Evolutionary conservation across 1,140 invertebrate species (phyloP), one percentile per base, ranked within the genome.

Genomic region (Nymphalis io): DNA sequence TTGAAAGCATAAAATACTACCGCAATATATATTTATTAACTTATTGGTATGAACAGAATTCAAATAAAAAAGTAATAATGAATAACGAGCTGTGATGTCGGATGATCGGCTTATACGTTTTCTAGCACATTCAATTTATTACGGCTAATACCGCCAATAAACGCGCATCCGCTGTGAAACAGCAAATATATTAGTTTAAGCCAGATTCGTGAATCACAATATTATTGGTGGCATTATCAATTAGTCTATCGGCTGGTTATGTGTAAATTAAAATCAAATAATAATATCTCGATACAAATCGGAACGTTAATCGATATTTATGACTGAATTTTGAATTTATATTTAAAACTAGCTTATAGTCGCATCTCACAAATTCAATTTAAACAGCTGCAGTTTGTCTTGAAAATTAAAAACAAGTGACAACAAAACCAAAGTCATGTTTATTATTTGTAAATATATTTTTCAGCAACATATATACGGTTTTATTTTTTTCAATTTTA

Each of bases 21-120:
- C 27, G 27, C 27, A 33, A 8, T 8, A 33, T 33, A 33, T 33
- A 33, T 33, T 33, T 33, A 33, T 33, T 8, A 33, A 8, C 27
- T 33, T 20, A 51, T 12, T 20, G 6, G 3, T 20, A n/a, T 51
- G 18, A 51, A 20, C 11, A 46, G 15, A 46, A 20, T 20, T 63
- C 20, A 23, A 64, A 33, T 27, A 42, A 64, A 55, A 64, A 64
- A 48, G 44, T 55, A 53, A 51, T 27, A 61, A 55, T 55, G 44
- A 68, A 60, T 67, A 44, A 55, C 39, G 46, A 23, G 59, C 46
- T 62, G 16, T 21, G 59, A 20, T 61, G 48, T 40, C 40, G 39
- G 59, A 27, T 61, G 67, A 68, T 68, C 67, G 60, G 67, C 46
- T 68, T 68, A 68, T 38, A 33, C 59, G 46, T 55, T 60, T 55